Evolutionary conservation across 1,140 invertebrate species (phyloP).

Genomic region (Wasmannia auropunctata): DNA sequence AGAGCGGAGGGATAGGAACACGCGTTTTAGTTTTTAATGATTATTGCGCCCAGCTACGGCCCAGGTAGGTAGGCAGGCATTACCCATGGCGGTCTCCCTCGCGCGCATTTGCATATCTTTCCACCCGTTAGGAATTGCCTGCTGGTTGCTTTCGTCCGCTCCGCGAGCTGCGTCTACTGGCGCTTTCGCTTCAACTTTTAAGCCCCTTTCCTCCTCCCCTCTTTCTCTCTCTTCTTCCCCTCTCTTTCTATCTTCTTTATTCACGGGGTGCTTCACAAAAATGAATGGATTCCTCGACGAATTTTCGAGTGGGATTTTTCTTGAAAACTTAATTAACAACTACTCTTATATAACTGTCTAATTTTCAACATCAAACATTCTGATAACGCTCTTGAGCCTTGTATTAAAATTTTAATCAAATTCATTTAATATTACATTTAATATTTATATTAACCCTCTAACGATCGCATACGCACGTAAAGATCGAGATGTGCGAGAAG

Average conservation of each 20-base stretch:
- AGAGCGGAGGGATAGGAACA: conserved; percentile 21
- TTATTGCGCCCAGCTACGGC: conserved; percentile 79
- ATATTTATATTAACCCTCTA: neutral
- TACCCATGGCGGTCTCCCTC: conserved; percentile 66
- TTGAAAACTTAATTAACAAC: neutral
- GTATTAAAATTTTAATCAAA: neutral
- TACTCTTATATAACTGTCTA: neutral
- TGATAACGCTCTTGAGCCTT: neutral
- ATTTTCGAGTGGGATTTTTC: neutral
- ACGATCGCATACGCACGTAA: no score
- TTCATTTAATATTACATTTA: neutral
- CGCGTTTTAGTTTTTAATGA: conserved; percentile 83
- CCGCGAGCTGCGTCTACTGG: conserved; percentile 70
- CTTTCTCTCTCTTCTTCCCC: neutral
- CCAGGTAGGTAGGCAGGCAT: conserved; percentile 73
- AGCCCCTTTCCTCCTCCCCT: conserved; percentile 66
- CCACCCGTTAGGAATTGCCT: conserved; percentile 81
- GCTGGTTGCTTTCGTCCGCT: conserved; percentile 70
- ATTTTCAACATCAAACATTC: neutral
- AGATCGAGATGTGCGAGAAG: neutral
- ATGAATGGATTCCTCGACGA: neutral
- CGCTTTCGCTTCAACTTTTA: conserved; percentile 80
- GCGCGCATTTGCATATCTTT: conserved; percentile 83
- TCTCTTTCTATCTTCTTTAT: neutral
- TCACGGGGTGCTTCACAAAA: conserved; percentile 28